Evolutionary conservation across 2,888 invertebrate genomes (phyloP), one percentile per base, ranked within the genome.

Genomic region (Aradus depressus): DNA sequence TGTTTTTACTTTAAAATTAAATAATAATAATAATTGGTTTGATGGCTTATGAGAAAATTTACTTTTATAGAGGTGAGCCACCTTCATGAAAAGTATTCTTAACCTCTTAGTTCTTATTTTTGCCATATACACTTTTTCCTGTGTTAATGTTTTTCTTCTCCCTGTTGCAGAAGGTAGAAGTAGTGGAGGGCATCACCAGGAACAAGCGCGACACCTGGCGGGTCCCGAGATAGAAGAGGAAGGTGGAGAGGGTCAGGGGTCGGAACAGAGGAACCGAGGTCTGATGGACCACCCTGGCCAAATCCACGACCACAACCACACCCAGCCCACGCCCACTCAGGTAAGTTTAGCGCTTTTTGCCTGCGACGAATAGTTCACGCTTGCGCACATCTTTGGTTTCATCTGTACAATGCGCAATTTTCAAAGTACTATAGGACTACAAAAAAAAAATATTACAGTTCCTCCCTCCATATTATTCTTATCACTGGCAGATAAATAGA

Each of bases 181-280:
- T 47, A 39, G 28, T 21, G 55, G 55, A 5, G 45, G 52, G 4
- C 31, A 51, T n/a, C 52, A 44, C 3, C 55, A 49, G 5, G 55
- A 55, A 12, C n/a, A n/a, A n/a, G n/a, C n/a, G n/a, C 38, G 55
- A 22, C 55, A 55, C 39, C 31, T 55, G 2, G 26, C 47, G 4
- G 55, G 55, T 3, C 52, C 55, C 3, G 34, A 49, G 14, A 39
- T 52, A 14, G 25, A 43, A 37, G 55, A 55, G 16, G 55, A 55
- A 25, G 55, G 52, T 14, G 37, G 52, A 2, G 32, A 49, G 3
- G 55, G 52, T 8, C 34, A 50, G 10, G 38, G 35, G 8, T 70
- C 70, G 34, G 75, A 76, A 58, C 70, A 74, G 16, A 71, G 72
- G 26, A 72, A 72, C 25, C 66, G 74, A 48, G 55, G 59, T 44